phyloP scores from a whole-genome alignment of 23 tunicate species.

The Botrylloides violaceus region DNA sequence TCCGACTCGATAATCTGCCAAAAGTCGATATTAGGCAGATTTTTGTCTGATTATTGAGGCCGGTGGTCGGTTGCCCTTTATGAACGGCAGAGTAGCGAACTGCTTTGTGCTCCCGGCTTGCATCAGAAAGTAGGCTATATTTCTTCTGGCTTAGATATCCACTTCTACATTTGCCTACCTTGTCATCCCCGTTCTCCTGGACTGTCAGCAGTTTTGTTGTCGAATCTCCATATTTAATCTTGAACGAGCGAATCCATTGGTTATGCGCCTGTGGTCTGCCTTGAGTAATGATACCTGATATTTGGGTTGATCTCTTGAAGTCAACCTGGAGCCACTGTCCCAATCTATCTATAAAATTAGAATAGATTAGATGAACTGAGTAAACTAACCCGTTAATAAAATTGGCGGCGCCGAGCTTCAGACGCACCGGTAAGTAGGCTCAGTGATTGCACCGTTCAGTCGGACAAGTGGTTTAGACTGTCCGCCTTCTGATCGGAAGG shows the following conservation, averaged over 20 bases:
- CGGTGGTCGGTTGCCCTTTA: too few species aligned
- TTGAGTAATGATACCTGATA: neutral
- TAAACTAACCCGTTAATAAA: too few species aligned
- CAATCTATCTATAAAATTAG: neutral
- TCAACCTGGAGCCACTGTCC: constrained; percentile 1
- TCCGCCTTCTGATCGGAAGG: too few species aligned
- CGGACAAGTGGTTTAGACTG: too few species aligned
- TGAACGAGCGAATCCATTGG: constrained; percentile 3
- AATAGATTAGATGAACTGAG: too few species aligned
- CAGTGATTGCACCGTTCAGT: too few species aligned
- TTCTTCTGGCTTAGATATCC: neutral
- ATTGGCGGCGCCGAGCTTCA: too few species aligned
- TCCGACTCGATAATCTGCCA: too few species aligned
- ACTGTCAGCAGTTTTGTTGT: neutral
- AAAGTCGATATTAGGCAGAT: too few species aligned
- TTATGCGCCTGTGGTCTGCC: neutral
- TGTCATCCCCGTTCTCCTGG: neutral
- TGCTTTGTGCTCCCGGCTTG: neutral
- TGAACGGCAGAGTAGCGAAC: too few species aligned
- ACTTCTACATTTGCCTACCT: neutral
- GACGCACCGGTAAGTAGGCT: too few species aligned
- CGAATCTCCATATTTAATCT: neutral
- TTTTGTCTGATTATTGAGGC: too few species aligned
- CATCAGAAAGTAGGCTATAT: neutral
- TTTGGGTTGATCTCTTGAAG: neutral